Conservation (phyloP, 2,113 vertebrate species). For the Barnardius zonarius region DNA sequence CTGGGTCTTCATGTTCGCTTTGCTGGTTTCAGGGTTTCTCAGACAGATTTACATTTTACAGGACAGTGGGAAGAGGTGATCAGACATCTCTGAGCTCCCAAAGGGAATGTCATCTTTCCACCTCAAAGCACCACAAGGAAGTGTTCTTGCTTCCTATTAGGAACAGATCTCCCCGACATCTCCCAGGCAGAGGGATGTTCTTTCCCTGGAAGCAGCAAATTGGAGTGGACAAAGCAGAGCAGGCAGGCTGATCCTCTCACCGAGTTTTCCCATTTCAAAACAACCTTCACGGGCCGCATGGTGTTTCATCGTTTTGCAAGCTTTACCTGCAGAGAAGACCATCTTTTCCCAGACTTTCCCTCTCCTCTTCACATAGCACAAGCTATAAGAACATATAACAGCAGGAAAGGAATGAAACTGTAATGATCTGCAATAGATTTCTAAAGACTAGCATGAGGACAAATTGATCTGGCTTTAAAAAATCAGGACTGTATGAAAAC, state of each 20-base stretch:
- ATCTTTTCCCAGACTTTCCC: not conserved
- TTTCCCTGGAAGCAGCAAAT: not conserved
- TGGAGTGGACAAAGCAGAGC: not conserved
- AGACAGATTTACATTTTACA: not conserved
- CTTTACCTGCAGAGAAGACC: not conserved
- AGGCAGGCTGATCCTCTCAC: not conserved
- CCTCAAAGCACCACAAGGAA: not conserved
- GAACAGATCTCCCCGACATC: not conserved
- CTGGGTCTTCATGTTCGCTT: not conserved
- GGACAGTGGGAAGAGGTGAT: not conserved
- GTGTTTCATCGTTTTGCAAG: not conserved
- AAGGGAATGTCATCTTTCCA: not conserved
- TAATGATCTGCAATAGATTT: not conserved
- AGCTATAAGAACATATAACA: not conserved
- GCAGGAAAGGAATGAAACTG: not conserved
- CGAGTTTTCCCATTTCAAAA: not conserved
- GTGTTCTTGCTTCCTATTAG: not conserved
- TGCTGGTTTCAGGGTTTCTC: not conserved
- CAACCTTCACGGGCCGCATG: rapidly evolving
- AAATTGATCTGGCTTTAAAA: not conserved
- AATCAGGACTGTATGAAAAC: not conserved
- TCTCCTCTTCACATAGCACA: not conserved
- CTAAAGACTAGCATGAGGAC: not conserved
- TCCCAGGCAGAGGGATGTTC: not conserved
- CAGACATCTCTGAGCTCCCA: not conserved